Evolutionary conservation across 1,140 invertebrate genomes (phyloP).

Genomic region (Musca vetustissima): DNA sequence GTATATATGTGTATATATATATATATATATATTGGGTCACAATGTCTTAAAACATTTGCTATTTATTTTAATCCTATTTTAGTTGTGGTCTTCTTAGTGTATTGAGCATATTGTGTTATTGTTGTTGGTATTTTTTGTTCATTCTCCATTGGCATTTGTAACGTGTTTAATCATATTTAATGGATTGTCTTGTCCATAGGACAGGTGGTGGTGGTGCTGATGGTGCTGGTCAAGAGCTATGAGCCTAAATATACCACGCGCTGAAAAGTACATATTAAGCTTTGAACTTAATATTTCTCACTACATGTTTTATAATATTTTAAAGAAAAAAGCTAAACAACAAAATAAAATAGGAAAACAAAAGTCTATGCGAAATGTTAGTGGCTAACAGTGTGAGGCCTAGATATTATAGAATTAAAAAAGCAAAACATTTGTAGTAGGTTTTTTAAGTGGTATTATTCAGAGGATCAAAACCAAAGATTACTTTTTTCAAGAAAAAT

Average conservation of each 20-base stretch:
- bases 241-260: slow-evolving; percentile 1
- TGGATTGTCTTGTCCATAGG: slow-evolving; percentile 14
- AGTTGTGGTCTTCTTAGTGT: slow-evolving; percentile 1
- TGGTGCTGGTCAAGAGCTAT: neutral
- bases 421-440: too few species aligned
- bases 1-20: neutral
- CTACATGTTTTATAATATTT: neutral
- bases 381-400: neutral
- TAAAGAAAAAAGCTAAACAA: neutral
- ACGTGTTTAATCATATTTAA: slow-evolving; percentile 22
- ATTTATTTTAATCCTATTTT: slow-evolving; percentile 21
- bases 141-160: neutral
- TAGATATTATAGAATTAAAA: too few species aligned
- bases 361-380: too few species aligned
- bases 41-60: slow-evolving; percentile 20
- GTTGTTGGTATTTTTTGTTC: neutral
- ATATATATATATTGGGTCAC: neutral
- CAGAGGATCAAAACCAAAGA: too few species aligned
- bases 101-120: too few species aligned
- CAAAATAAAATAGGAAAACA: too few species aligned
- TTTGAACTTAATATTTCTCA: slow-evolving; percentile 13
- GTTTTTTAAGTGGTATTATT: too few species aligned
- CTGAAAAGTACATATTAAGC: slow-evolving; percentile 11
- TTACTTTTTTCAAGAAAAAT: too few species aligned
- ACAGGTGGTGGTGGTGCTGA: neutral